A percentile compares a stretch with the other conserved stretches of the same genome.
These are phyloP conservation scores for Protobothrops mucrosquamatus DNA, from an alignment of 2,113 vertebrate genomes.

Conservation along the genomic window DNA sequence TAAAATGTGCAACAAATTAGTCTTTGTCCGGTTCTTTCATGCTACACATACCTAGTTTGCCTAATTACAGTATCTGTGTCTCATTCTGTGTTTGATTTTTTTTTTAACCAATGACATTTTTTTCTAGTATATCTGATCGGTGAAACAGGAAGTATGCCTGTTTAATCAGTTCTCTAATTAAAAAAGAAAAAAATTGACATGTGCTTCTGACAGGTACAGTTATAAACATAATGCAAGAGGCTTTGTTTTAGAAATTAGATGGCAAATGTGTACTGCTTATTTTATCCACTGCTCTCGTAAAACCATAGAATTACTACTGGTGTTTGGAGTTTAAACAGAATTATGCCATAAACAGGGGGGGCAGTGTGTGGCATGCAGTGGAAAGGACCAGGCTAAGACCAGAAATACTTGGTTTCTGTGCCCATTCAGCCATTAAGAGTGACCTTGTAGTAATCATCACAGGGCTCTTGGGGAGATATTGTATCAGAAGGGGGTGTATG, in stretches of 20 bases:
- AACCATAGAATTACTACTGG: not conserved
- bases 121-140: not conserved
- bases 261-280: not conserved
- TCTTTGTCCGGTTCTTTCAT: not conserved
- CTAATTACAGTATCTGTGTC: not conserved
- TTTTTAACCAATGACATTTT: not conserved
- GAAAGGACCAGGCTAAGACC: not conserved
- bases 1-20: conserved; percentile 5
- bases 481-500: not conserved
- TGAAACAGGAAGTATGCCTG: not conserved
- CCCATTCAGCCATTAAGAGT: not conserved
- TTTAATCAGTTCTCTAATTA: not conserved
- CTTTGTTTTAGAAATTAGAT: not conserved
- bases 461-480: not conserved
- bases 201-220: not conserved
- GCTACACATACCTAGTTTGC: not conserved
- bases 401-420: not conserved
- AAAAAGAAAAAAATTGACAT: not conserved
- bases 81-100: not conserved
- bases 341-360: not conserved
- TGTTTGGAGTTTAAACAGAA: not conserved
- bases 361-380: not conserved
- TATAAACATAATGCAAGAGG: not conserved
- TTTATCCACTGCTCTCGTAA: not conserved
- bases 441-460: not conserved